Evolutionary conservation across 1,140 invertebrate species (phyloP).

Genomic region (Aporrectodea caliginosa): DNA sequence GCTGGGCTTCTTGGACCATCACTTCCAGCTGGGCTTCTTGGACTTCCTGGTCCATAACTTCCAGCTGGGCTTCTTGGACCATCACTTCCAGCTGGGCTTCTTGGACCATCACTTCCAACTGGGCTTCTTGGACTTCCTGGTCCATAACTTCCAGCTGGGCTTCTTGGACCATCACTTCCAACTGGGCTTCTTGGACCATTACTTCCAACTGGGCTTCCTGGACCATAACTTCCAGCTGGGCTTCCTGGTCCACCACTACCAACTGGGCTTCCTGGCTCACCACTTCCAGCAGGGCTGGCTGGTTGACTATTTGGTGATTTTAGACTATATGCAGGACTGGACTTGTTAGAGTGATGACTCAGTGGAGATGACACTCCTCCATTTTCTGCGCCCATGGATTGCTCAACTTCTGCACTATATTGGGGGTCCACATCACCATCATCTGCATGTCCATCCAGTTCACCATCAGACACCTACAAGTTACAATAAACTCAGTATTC

Average conservation of each 20-base stretch:
- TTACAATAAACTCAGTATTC: too few relatives aligned
- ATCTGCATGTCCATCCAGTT: too few relatives aligned
- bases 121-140: not conserved
- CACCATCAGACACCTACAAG: too few relatives aligned
- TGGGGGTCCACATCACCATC: too few relatives aligned
- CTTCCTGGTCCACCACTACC: not conserved
- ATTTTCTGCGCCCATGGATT: too few relatives aligned
- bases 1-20: too few relatives aligned
- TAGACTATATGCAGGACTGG: not conserved
- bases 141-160: not conserved
- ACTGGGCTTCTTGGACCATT: not conserved
- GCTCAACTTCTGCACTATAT: too few relatives aligned
- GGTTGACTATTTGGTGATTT: not conserved
- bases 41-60: too few relatives aligned
- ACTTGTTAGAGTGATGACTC: too few relatives aligned
- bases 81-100: not conserved
- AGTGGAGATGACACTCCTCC: too few relatives aligned
- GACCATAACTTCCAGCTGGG: not conserved
- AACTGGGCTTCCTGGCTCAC: not conserved
- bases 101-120: not conserved
- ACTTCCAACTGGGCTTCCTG: not conserved
- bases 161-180: not conserved
- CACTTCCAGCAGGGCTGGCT: not conserved
- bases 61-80: not conserved
- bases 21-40: too few relatives aligned